phyloP scores from a whole-genome alignment of 2,888 invertebrate species.

The Hyposoter didymator region DNA sequence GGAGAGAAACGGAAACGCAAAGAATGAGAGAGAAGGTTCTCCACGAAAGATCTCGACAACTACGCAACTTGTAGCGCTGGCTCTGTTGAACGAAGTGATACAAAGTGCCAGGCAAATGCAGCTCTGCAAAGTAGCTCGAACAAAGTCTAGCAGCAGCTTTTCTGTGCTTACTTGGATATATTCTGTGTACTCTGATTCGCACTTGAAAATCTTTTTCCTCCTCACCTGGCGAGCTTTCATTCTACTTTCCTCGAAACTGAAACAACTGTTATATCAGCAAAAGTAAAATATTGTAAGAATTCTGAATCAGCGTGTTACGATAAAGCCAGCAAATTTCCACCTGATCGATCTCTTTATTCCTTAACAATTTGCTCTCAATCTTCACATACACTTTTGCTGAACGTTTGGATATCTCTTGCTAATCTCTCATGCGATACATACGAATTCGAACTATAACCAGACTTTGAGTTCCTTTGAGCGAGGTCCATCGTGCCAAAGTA shows the following conservation, averaged over 20 bases:
- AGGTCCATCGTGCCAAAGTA: not conserved
- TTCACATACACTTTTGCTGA: not conserved
- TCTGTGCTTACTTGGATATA: constrained; percentile 34
- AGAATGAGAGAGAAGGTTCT: not conserved
- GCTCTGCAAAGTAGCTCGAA: constrained; percentile 23
- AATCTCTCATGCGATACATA: not conserved
- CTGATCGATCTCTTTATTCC: not conserved
- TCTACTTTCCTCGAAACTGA: constrained; percentile 17
- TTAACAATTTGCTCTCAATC: not conserved
- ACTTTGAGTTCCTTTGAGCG: not conserved
- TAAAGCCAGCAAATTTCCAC: constrained; percentile 22
- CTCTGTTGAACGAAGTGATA: constrained; percentile 35
- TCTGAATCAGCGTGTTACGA: not conserved
- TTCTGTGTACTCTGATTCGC: constrained; percentile 48
- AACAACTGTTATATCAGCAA: constrained; percentile 2
- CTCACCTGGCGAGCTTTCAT: constrained; percentile 25
- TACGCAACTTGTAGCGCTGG: constrained; percentile 25
- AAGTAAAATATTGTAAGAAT: constrained; percentile 29
- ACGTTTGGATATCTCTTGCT: not conserved
- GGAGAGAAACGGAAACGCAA: constrained; percentile 3
- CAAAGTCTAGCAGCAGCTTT: constrained; percentile 35
- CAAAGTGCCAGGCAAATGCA: constrained; percentile 24
- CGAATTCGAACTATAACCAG: not conserved
- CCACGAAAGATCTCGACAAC: constrained; percentile 35
- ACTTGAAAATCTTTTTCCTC: constrained; percentile 17